Base-by-base conservation (phyloP, 2,797 vertebrate species). In the Cryptoprocta ferox region DNA sequence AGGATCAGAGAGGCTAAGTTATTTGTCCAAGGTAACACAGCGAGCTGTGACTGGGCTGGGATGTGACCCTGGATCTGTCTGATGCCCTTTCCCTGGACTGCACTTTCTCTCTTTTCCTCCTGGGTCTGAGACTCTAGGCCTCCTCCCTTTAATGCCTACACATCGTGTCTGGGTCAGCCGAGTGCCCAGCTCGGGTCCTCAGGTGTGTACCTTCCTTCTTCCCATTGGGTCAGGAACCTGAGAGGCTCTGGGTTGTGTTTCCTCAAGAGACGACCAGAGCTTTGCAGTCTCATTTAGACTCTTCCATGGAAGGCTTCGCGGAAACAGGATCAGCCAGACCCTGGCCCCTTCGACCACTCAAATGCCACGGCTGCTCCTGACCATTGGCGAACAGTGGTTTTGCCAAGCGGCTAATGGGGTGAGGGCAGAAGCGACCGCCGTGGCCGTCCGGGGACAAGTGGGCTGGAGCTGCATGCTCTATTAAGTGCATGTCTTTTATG, bases 361-460 rank as follows among this genome's bases (percentile, higher is more conserved):
- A 45, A 68, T 14, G 82, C 81, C 0, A 0, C 9, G 2, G 42
- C 5, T 0, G 5, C 37, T 89, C n/a, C 4, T 35, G 68, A 48
- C 48, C 39, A 13, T 9, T 48, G 66, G 79, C 42, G 21, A 63
- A 45, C 30, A 16, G 88, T 6, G 1, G 0, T 75, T 89, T 24
- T 37, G 83, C 96, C 97, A 90, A 96, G 91, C 35, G 28, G 76
- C 61, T 85, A 81, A 87, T 4, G 42, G 94, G 96, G 86, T 28
- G 76, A 94, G 68, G 80, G 93, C 32, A 45, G 37, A n/a, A 32
- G 93, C 0, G 1, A 3, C 71, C 0, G 4, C 18, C 0, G 12
- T 30, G 26, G 96, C 70, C 28, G 3, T 37, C 89, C 0, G 1
- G 0, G 61, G 93, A 19, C 0, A 0, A 76, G 84, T 61, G 0